phyloP scores from a whole-genome alignment of 2,888 invertebrate species.

The Pseudanteris insignis region DNA sequence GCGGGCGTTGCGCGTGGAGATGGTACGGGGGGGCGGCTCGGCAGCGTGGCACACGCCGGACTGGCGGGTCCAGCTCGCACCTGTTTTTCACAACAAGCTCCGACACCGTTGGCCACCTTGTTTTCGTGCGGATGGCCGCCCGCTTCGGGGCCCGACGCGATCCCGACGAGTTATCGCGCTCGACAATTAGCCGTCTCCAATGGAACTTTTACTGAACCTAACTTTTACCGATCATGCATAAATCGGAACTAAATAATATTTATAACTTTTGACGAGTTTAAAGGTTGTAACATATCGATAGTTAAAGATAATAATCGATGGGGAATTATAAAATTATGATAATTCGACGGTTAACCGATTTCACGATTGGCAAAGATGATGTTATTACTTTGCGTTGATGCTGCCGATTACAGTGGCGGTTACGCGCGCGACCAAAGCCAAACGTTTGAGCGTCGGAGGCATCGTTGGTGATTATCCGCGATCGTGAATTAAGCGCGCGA shows the following conservation, averaged over 20 bases:
- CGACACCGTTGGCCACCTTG: neutral
- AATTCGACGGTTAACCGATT: neutral
- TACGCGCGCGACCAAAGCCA: too few relatives aligned
- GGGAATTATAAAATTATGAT: neutral
- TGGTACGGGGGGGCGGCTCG: slow-evolving; percentile 8
- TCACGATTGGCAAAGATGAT: too few relatives aligned
- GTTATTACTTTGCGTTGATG: too few relatives aligned
- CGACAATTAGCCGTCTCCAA: slow-evolving; percentile 16
- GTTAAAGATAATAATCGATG: neutral
- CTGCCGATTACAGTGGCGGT: too few relatives aligned
- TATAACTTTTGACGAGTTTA: too few relatives aligned
- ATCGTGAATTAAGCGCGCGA: slow-evolving; percentile 15
- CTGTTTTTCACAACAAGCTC: slow-evolving; percentile 22
- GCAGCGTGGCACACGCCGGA: slow-evolving; percentile 33
- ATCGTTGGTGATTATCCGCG: slow-evolving; percentile 15
- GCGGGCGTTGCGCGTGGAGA: slow-evolving; percentile 8
- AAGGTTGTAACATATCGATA: too few relatives aligned
- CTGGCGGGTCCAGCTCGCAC: slow-evolving; percentile 30
- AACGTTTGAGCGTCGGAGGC: too few relatives aligned
- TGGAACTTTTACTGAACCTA: slow-evolving; percentile 2
- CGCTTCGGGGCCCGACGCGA: neutral
- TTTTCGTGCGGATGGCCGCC: neutral
- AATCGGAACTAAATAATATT: too few relatives aligned
- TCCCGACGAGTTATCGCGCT: slow-evolving; percentile 6
- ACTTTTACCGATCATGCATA: slow-evolving; percentile 7